Conservation (phyloP, 2,113 vertebrate species). For the Turnix velox region DNA sequence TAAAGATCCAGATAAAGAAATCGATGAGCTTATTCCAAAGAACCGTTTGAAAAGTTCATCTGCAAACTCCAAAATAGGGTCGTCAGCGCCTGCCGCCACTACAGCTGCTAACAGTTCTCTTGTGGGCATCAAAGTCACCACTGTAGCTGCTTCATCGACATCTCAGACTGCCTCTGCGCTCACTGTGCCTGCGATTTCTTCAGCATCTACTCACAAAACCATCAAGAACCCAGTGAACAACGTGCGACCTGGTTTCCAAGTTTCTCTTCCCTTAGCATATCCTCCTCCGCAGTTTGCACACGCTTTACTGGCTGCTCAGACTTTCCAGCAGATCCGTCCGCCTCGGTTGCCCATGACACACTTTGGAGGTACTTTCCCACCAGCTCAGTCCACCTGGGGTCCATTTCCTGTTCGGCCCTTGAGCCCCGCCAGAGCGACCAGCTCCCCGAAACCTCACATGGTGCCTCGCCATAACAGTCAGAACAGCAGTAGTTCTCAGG, state of each 20-base stretch:
- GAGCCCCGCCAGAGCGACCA: conserved; percentile 91
- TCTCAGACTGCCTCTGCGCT: conserved; percentile 85
- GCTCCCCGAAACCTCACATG: conserved; percentile 92
- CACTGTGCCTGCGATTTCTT: conserved; percentile 77
- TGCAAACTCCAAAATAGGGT: conserved; percentile 82
- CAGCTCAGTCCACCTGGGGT: conserved; percentile 95
- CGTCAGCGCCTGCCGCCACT: conserved; percentile 76
- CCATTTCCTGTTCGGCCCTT: conserved; percentile 95
- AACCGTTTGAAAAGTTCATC: conserved; percentile 94
- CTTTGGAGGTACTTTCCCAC: conserved; percentile 96
- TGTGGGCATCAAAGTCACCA: conserved; percentile 87
- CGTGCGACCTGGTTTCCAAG: conserved; percentile 91
- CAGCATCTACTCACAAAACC: conserved; percentile 85
- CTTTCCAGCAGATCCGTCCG: conserved; percentile 98
- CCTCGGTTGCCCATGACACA: conserved; percentile 97
- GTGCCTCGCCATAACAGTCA: conserved; percentile 84
- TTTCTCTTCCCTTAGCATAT: conserved; percentile 92
- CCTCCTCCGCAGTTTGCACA: conserved; percentile 94
- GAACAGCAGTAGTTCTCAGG: conserved; percentile 82
- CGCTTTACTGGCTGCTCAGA: conserved; percentile 94
- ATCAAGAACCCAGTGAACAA: conserved; percentile 89
- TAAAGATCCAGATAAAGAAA: conserved; percentile 98
- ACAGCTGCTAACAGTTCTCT: conserved; percentile 82
- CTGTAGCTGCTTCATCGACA: conserved; percentile 84
- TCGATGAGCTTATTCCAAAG: conserved; percentile 97